Base-by-base conservation (phyloP, 2,888 invertebrate genomes). In the Steinernema carpocapsae region DNA sequence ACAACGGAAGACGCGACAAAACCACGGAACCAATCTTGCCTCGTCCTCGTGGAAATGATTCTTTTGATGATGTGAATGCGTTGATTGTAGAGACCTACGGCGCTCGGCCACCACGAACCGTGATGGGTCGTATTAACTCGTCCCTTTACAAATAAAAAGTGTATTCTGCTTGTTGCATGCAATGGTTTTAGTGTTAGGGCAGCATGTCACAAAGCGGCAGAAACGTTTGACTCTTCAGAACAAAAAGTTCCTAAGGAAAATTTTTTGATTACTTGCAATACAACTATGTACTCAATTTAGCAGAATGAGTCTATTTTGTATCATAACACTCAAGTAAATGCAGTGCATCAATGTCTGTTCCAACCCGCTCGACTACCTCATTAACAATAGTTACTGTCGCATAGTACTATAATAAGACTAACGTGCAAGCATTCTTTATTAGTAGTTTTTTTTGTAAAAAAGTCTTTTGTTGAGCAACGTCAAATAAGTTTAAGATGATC, bases 41-140 rank as follows among this genome's bases (percentile, higher is more conserved):
- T 3, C 26, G 26, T 1, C 56, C 52, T 19, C 43, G 59, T 59
- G 71, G 59, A n/a, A 48, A 26, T 17, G 56, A 51, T 19, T 79
- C 79, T 17, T 72, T 45, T 0, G 82, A 82, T 29, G 77, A 82
- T 51, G 80, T 82, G 22, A 76, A 76, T 43, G 76, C 75, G 19
- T 71, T 82, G 19, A 73, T 80, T 24, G 76, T 80, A n/a, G 82
- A 82, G 64, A 80, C 79, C 6, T 82, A 82, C 70, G 77, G 76
- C 1, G 71, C 46, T 12, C 75, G 73, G 24, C 74, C 76, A 12
- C 64, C 76, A 2, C 45, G 77, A 42, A 45, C 48, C 4, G 48
- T 48, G 19, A n/a, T 48, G 48, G 19, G 48, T 4, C n/a, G 48
- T 14, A 3, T 37, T 37, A 37, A 37, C 10, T 3, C 37, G 37